A percentile compares a stretch with the other conserved stretches of the same genome.
phyloP scores from a whole-genome alignment of 2,797 vertebrate species.

The Bryconaethiops microstoma region DNA sequence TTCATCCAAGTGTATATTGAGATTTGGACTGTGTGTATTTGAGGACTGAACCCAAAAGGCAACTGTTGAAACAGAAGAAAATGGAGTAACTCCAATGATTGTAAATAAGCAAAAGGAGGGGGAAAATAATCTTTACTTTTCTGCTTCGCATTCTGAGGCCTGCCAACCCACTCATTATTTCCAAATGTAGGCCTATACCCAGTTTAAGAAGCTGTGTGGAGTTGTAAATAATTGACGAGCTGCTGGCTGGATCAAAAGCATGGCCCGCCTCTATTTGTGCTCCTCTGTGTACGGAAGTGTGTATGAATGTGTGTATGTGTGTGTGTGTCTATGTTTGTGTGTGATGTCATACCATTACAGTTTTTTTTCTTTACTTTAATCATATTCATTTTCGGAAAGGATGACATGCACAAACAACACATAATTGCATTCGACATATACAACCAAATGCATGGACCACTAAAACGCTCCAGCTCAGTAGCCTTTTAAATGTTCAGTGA shows the following conservation, averaged over 20 bases:
- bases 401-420: background rate
- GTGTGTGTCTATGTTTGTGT: slow-evolving; percentile 13
- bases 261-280: slow-evolving; percentile 70
- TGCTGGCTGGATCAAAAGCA: slow-evolving; percentile 73
- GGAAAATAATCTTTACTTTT: slow-evolving; percentile 62
- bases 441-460: background rate
- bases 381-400: background rate
- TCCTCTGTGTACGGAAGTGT: slow-evolving; percentile 61
- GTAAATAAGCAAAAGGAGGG: slow-evolving; percentile 41
- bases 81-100: slow-evolving; percentile 40
- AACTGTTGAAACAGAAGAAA: slow-evolving; percentile 18
- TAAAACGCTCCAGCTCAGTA: background rate
- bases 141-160: slow-evolving; percentile 66
- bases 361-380: background rate
- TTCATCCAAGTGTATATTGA: background rate
- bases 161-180: slow-evolving; percentile 70
- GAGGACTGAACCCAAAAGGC: background rate
- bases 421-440: background rate
- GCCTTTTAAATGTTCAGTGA: background rate
- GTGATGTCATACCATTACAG: background rate
- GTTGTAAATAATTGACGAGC: slow-evolving; percentile 78
- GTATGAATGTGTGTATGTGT: slow-evolving; percentile 15
- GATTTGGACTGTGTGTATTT: background rate
- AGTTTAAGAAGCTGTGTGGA: slow-evolving; percentile 75
- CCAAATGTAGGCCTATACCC: slow-evolving; percentile 70